phyloP scores from a whole-genome alignment of 2,888 invertebrate genomes.

The Cataglyphis albicans region DNA sequence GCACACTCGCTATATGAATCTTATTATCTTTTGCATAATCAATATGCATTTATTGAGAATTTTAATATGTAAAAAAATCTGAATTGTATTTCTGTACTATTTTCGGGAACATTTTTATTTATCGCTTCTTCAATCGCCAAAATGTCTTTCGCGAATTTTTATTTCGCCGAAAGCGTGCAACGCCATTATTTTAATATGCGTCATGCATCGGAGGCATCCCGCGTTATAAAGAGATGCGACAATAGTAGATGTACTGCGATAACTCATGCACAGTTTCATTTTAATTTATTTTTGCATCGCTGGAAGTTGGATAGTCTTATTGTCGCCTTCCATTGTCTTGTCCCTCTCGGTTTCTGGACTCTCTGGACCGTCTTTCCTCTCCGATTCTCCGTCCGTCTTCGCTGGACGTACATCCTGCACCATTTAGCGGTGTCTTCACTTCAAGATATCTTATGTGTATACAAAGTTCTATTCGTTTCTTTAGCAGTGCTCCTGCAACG shows the following conservation, averaged over 20 bases:
- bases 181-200: not conserved
- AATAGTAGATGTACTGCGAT: conserved; percentile 49
- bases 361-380: conserved; percentile 29
- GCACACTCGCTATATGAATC: not conserved
- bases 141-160: not conserved
- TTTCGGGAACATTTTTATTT: not conserved
- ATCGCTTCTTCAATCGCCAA: not conserved
- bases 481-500: conserved; percentile 59
- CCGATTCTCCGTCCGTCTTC: conserved; percentile 45
- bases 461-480: conserved; percentile 70
- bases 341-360: conserved; percentile 70
- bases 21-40: not conserved
- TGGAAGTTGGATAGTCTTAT: conserved; percentile 75
- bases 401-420: conserved; percentile 64
- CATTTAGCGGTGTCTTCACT: conserved; percentile 70
- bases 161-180: not conserved
- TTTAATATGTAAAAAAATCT: not conserved
- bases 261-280: conserved; percentile 74
- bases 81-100: not conserved
- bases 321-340: conserved; percentile 83
- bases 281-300: conserved; percentile 78
- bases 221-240: not conserved
- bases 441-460: conserved; percentile 70
- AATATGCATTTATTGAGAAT: not conserved
- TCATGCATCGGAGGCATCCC: conserved; percentile 3